Percentiles rank a stretch among this genome's conserved stretches.
Conservation (phyloP, 53 echinoderm and acorn worm genomes). For the Zoroaster sp. region DNA sequence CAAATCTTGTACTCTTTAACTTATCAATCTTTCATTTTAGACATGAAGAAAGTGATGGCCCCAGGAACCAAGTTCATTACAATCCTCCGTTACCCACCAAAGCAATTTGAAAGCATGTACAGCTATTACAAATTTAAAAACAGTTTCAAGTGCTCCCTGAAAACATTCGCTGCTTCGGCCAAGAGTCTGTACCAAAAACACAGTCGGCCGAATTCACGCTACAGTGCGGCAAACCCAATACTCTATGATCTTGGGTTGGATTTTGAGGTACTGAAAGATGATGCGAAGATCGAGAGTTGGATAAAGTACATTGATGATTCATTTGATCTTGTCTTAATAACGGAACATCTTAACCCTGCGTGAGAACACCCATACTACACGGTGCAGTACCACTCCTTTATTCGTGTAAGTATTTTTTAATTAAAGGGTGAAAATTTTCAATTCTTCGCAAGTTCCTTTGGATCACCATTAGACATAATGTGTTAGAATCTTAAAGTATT, state of each 20-base stretch:
- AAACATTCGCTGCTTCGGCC: constrained; percentile 54
- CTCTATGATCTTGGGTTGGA: constrained; percentile 73
- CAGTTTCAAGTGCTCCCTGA: constrained; percentile 36
- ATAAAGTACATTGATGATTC: constrained; percentile 65
- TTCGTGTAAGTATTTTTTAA: too few species aligned
- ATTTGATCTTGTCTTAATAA: constrained; percentile 74
- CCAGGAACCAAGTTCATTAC: constrained; percentile 75
- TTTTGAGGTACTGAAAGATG: not conserved
- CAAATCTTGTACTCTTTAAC: too few species aligned
- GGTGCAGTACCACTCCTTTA: too few species aligned
- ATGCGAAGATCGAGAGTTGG: not conserved
- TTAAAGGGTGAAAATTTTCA: too few species aligned
- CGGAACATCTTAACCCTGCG: constrained; percentile 78
- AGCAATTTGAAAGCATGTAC: constrained; percentile 86
- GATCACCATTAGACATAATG: too few species aligned
- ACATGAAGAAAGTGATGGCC: constrained; percentile 71
- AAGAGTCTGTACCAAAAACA: constrained; percentile 25
- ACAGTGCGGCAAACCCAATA: constrained; percentile 73
- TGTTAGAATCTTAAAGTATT: too few species aligned
- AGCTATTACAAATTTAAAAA: constrained; percentile 63
- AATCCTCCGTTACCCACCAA: constrained; percentile 72
- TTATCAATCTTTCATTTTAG: too few species aligned
- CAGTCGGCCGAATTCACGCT: constrained; percentile 1
- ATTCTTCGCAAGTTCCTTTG: too few species aligned
- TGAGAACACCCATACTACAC: too few species aligned